Percentiles rank a stretch among this genome's conserved stretches.
Evolutionary conservation across 2,113 vertebrate genomes (phyloP).

Genomic region (Bettongia penicillata): DNA sequence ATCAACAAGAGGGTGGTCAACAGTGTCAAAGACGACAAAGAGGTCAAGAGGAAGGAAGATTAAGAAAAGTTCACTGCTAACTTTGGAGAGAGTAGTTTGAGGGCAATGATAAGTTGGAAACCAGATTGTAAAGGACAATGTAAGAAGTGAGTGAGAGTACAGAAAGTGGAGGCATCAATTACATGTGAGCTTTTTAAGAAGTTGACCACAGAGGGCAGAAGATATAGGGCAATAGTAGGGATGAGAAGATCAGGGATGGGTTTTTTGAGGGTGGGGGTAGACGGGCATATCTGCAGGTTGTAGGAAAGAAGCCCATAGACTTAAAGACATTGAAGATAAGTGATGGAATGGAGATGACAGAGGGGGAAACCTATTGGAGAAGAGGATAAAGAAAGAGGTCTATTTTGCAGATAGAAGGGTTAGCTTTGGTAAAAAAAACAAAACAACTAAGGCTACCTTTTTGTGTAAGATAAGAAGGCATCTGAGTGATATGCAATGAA

Average conservation of each 20-base stretch:
- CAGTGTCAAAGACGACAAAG: not conserved
- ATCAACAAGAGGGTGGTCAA: not conserved
- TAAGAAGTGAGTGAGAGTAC: not conserved
- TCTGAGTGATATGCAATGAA: not conserved
- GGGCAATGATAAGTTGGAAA: not conserved
- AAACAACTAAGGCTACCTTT: not conserved
- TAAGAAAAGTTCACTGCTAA: not conserved
- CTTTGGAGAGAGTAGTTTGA: not conserved
- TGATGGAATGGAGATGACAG: not conserved
- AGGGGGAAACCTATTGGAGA: not conserved
- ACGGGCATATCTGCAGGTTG: not conserved
- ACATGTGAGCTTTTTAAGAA: not conserved
- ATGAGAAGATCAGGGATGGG: too few species aligned
- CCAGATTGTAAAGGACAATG: too few species aligned
- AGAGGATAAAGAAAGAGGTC: not conserved
- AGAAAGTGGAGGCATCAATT: not conserved
- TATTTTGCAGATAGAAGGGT: not conserved
- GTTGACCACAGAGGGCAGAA: not conserved
- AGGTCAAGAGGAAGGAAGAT: not conserved
- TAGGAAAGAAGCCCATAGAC: not conserved
- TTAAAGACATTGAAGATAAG: not conserved
- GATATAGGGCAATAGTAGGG: not conserved
- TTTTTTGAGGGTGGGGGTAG: too few species aligned
- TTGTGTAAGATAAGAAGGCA: not conserved
- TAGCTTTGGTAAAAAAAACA: not conserved